Base-by-base conservation (phyloP, 2,797 vertebrate genomes). In the Eospalax fontanierii region DNA sequence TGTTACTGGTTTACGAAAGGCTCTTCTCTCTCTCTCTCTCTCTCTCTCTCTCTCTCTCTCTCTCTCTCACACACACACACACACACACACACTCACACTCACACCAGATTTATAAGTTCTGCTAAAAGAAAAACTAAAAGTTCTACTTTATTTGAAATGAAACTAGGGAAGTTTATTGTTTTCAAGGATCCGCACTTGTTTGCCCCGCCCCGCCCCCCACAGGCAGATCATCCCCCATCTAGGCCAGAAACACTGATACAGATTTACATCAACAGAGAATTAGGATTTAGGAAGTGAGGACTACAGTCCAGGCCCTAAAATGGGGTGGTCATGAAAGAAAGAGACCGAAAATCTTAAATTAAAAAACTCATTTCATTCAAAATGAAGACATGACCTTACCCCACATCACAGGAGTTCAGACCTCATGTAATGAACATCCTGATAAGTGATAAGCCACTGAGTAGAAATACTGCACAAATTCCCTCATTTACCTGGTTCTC, bases 1-100 rank as follows among this genome's bases (percentile, higher is more conserved):
- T 94, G 95, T 94, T 95, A 82, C 33, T 79, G 79, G 71, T 89
- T 97, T 94, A 94, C 88, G 91, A 94, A 95, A 97, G 87, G 80
- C 84, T 68, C 88, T 54, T n/a, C n/a, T n/a, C n/a, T n/a, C n/a
- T n/a, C n/a, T n/a, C n/a, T n/a, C n/a, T n/a, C n/a, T n/a, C n/a
- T n/a, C n/a, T n/a, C n/a, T n/a, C n/a, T n/a, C n/a, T n/a, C n/a
- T n/a, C n/a, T n/a, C n/a, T n/a, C n/a, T n/a, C n/a, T n/a, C n/a
- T n/a, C n/a, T n/a, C n/a, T n/a, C n/a, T n/a, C 7, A 43, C 43
- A 81, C 19, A 33, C 14, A 21, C 57, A 22, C 24, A 54, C 12
- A 75, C 22, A 38, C 38, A 78, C 21, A 33, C 38, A 46, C 14
- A 35, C 35, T 61, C 7, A 43, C 43, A 81, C 19, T 21, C 14